These are phyloP conservation scores for Neodiprion pinetum DNA, from an alignment of 1,140 invertebrate genomes.

Conservation along the genomic window DNA sequence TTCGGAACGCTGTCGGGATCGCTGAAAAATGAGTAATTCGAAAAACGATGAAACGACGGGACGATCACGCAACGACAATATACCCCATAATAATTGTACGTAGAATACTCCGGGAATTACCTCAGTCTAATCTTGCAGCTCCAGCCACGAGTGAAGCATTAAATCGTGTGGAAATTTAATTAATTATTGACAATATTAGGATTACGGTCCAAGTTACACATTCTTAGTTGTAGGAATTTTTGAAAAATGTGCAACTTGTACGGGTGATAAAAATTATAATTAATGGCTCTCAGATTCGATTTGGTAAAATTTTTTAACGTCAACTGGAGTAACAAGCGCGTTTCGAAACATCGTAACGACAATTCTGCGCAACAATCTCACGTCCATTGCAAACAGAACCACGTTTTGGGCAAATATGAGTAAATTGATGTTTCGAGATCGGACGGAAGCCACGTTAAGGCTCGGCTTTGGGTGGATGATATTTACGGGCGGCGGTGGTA, in stretches of 20 bases:
- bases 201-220: neutral
- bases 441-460: slow-evolving; percentile 46
- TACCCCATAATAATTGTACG: too few relatives aligned
- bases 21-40: slow-evolving; percentile 32
- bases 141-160: slow-evolving; percentile 46
- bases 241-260: slow-evolving; percentile 10
- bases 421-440: slow-evolving; percentile 37
- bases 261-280: neutral
- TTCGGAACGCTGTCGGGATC: slow-evolving; percentile 33
- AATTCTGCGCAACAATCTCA: slow-evolving; percentile 33
- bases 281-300: slow-evolving; percentile 15
- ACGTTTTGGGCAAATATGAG: slow-evolving; percentile 38
- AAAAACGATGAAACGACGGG: neutral
- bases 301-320: slow-evolving; percentile 17
- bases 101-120: slow-evolving; percentile 18
- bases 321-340: slow-evolving; percentile 34
- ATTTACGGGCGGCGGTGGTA: slow-evolving; percentile 71
- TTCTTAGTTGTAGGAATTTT: neutral
- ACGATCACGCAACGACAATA: too few relatives aligned
- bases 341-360: slow-evolving; percentile 38
- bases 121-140: slow-evolving; percentile 39
- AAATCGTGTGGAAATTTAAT: slow-evolving; percentile 29
- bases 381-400: slow-evolving; percentile 40
- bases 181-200: slow-evolving; percentile 10
- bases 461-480: slow-evolving; percentile 71